These are phyloP conservation scores for Blera fallax DNA, from an alignment of 2,888 invertebrate genomes.

Conservation along the genomic window DNA sequence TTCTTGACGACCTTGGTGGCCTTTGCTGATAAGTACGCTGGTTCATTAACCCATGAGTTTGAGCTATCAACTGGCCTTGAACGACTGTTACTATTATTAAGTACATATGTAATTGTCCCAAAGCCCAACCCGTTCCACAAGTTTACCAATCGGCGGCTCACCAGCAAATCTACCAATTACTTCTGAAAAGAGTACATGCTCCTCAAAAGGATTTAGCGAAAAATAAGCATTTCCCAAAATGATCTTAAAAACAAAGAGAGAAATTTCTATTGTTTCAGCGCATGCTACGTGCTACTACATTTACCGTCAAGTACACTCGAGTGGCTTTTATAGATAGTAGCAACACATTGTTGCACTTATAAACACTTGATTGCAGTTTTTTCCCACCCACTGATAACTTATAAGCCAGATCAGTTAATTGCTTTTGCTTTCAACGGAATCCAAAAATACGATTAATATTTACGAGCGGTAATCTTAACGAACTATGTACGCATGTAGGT, in stretches of 20 bases:
- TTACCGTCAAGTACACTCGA: neutral
- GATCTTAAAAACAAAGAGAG: no score
- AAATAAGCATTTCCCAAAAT: no score
- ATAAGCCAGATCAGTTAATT: neutral
- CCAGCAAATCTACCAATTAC: no score
- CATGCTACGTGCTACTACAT: neutral
- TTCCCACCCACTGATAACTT: neutral
- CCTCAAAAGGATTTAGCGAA: no score
- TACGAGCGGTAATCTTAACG: conserved; percentile 3
- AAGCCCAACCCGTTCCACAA: no score
- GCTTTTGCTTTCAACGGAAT: conserved; percentile 23
- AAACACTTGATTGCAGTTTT: neutral
- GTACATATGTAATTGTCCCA: neutral
- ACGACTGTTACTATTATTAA: neutral
- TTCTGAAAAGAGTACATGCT: no score
- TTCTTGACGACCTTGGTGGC: neutral
- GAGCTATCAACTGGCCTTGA: neutral
- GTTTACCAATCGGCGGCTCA: no score
- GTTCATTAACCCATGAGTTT: neutral
- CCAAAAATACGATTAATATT: neutral
- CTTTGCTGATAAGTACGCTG: neutral
- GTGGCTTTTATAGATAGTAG: neutral
- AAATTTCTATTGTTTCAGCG: neutral
- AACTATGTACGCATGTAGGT: neutral
- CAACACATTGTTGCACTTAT: neutral